Percentiles rank a stretch among this genome's conserved stretches.
Evolutionary conservation across 2,113 vertebrate genomes (phyloP).

Genomic region (Megalops atlanticus): DNA sequence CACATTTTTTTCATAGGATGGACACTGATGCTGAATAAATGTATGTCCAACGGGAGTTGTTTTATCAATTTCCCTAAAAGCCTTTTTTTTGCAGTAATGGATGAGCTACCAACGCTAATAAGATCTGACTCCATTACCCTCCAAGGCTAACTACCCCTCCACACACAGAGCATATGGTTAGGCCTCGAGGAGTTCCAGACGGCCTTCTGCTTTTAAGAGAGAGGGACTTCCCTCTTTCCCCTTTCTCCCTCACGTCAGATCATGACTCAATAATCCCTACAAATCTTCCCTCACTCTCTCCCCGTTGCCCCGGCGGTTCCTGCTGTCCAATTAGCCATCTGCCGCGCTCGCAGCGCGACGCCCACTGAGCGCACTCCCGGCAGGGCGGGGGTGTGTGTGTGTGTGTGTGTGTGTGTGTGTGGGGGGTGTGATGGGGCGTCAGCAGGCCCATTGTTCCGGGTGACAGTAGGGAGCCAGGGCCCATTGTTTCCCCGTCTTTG

Average conservation of each 20-base stretch:
- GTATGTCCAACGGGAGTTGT: constrained; percentile 28
- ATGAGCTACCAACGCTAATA: constrained; percentile 41
- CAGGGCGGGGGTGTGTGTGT: neutral
- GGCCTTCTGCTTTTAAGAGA: constrained; percentile 26
- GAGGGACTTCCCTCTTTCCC: constrained; percentile 12
- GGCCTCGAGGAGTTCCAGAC: constrained; percentile 25
- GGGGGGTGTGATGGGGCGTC: constrained; percentile 46
- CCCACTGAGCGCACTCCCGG: constrained; percentile 1
- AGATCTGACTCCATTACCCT: constrained; percentile 49
- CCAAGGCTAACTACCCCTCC: constrained; percentile 36
- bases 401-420: no score
- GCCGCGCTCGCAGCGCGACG: constrained; percentile 54
- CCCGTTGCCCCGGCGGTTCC: constrained; percentile 64
- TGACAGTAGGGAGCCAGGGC: neutral
- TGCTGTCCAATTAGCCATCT: constrained; percentile 89
- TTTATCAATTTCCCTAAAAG: constrained; percentile 50
- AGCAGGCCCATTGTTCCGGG: constrained; percentile 62
- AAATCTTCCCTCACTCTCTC: constrained; percentile 64
- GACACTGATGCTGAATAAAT: neutral
- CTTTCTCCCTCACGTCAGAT: constrained; percentile 43
- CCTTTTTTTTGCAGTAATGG: constrained; percentile 34
- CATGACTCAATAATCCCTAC: constrained; percentile 67
- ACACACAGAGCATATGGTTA: constrained; percentile 32
- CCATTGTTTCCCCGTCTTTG: neutral
- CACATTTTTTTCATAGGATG: neutral